phyloP scores from a whole-genome alignment of 2,113 vertebrate genomes.

The Platycercus adscitus region DNA sequence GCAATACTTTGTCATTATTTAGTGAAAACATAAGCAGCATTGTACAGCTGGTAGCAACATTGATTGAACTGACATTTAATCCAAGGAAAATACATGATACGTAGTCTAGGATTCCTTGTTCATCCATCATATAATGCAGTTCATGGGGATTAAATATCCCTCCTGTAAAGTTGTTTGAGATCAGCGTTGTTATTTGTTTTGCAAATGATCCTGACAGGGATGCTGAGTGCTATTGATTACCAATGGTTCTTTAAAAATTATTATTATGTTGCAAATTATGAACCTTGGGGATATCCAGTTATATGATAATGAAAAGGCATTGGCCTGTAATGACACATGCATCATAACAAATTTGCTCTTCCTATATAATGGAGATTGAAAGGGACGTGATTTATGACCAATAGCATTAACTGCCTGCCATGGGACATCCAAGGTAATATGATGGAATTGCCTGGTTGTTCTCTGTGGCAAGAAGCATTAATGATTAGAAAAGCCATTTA shows the following conservation, averaged over 20 bases:
- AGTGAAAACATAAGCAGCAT: not conserved
- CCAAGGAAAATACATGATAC: slow-evolving; percentile 36
- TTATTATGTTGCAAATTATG: slow-evolving; percentile 39
- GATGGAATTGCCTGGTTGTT: not conserved
- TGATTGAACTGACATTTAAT: slow-evolving; percentile 68
- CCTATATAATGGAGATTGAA: slow-evolving; percentile 47
- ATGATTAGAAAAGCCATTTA: not conserved
- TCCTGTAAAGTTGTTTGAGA: slow-evolving; percentile 46
- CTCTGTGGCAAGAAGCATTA: not conserved
- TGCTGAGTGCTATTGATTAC: slow-evolving; percentile 63
- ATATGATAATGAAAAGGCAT: slow-evolving; percentile 32
- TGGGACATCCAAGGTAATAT: not conserved
- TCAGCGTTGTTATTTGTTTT: slow-evolving; percentile 47
- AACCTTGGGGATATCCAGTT: slow-evolving; percentile 34
- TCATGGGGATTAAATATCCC: slow-evolving; percentile 60
- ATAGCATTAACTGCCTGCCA: slow-evolving; percentile 20
- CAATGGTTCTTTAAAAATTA: slow-evolving; percentile 60
- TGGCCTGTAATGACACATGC: slow-evolving; percentile 41
- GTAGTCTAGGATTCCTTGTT: slow-evolving; percentile 31
- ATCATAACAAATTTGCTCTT: slow-evolving; percentile 53
- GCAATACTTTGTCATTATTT: slow-evolving; percentile 21
- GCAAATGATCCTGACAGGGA: slow-evolving; percentile 55
- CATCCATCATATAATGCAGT: slow-evolving; percentile 57
- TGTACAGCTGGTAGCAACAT: slow-evolving; percentile 26
- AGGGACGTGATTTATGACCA: slow-evolving; percentile 39